These are phyloP conservation scores for Naso thynnoides DNA, from an alignment of 2,797 vertebrate genomes.

Conservation along the genomic window DNA sequence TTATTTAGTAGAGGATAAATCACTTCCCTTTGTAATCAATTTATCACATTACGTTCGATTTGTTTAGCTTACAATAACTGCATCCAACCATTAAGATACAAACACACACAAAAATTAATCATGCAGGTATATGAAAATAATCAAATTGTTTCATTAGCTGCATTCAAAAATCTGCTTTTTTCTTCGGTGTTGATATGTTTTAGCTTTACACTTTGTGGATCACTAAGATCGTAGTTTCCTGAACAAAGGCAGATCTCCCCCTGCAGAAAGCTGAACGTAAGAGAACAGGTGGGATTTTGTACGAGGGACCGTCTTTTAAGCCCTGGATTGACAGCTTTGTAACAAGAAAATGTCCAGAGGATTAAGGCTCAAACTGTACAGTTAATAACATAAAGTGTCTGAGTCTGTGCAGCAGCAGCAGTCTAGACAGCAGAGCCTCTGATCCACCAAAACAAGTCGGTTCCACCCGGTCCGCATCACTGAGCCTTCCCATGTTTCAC, in stretches of 20 bases:
- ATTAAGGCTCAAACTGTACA: constrained; percentile 73
- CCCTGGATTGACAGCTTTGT: constrained; percentile 53
- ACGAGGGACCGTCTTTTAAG: constrained; percentile 31
- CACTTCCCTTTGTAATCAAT: too few relatives aligned
- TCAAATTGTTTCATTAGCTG: too few relatives aligned
- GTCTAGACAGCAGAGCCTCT: constrained; percentile 78
- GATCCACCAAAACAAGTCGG: constrained; percentile 68
- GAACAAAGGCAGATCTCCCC: neutral
- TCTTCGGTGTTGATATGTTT: too few relatives aligned
- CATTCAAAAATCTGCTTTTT: too few relatives aligned
- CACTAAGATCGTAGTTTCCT: neutral
- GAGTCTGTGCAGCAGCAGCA: constrained; percentile 46
- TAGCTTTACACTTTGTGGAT: too few relatives aligned
- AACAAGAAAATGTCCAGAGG: constrained; percentile 60
- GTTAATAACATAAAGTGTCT: constrained; percentile 77
- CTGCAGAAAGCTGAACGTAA: neutral
- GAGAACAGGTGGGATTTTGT: constrained; percentile 20
- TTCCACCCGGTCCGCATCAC: constrained; percentile 24
- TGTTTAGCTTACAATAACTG: too few relatives aligned
- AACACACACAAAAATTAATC: too few relatives aligned
- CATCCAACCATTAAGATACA: too few relatives aligned
- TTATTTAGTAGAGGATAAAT: too few relatives aligned
- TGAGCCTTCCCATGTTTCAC: neutral
- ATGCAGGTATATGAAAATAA: too few relatives aligned
- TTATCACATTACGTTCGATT: too few relatives aligned